Base-by-base conservation (phyloP, 2,113 vertebrate genomes). In the Cavia aperea region DNA sequence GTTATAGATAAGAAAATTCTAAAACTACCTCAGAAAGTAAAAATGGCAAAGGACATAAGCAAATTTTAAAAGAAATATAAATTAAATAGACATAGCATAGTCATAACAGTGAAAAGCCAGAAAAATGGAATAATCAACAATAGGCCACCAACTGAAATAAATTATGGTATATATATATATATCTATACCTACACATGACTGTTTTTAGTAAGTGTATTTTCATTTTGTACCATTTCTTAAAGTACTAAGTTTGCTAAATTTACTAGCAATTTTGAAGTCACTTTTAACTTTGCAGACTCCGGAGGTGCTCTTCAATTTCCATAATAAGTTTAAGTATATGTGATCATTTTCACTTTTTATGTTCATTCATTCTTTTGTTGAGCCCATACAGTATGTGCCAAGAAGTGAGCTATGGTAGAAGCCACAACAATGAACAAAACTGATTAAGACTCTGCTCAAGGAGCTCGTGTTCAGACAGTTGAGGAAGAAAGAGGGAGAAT, bases 121-220 rank as follows among this genome's bases (percentile, higher is more conserved):
- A 15, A 60, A 78, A 24, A 66, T 58, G 29, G 43, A 92, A 79
- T 68, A 68, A 75, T 49, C 18, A 84, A 65, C 43, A 54, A 43
- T 43, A 78, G 49, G 72, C 49, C 68, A 58, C n/a, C 26, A 56
- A 29, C 1, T 83, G 23, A 73, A 85, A 66, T 72, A 83, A 86
- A 58, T 84, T 51, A 43, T 63, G 33, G 16, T 75, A 49, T 46
- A 33, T 1, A 10, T n/a, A 66, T 14, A 33, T 1, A 10, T n/a
- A 66, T 14, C 18, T 81, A 33, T 58, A 73, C 56, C 31, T 60
- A 49, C 75, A 1, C 19, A 65, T 16, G 39, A 36, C 33, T 86
- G 23, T 87, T 93, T 79, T 75, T 86, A 72, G 33, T 87, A n/a
- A 92, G 7, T 72, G 6, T 94, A 8, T 93, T 93, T 96, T 93